These are phyloP conservation scores for human (Homo sapiens) DNA, from an alignment of 2,113 vertebrate species.

Conservation along the genomic window DNA sequence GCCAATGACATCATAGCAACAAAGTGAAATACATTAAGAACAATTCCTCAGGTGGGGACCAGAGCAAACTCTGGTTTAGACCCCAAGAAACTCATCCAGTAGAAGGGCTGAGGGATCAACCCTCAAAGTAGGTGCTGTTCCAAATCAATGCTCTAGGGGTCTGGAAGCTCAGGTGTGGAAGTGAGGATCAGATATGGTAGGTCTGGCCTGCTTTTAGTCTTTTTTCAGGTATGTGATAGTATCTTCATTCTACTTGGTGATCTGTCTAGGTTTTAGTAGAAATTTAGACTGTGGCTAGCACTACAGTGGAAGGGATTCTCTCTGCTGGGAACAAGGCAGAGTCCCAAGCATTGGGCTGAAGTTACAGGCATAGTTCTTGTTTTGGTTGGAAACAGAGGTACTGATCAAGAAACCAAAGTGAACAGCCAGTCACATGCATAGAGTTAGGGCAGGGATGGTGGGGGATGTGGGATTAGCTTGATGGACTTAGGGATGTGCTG, in stretches of 20 bases:
- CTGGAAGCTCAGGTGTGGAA: not conserved
- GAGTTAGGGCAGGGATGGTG: not conserved
- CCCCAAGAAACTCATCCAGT: not conserved
- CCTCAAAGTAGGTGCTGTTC: not conserved
- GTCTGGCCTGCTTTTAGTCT: not conserved
- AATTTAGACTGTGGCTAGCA: not conserved
- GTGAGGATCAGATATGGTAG: not conserved
- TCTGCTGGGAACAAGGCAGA: not conserved
- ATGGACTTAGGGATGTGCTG: not conserved
- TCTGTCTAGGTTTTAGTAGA: not conserved
- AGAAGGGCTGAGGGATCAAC: not conserved
- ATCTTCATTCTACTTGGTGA: not conserved
- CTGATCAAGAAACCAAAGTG: not conserved
- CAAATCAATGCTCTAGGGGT: not conserved
- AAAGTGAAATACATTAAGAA: not conserved
- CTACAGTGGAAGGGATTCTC: not conserved
- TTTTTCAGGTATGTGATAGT: not conserved
- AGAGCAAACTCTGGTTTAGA: not conserved
- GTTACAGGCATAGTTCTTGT: not conserved
- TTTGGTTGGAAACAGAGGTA: not conserved
- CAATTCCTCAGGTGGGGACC: not conserved
- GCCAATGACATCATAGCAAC: slow-evolving; percentile 9
- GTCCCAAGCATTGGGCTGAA: not conserved
- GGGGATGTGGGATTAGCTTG: not conserved
- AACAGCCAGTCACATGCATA: not conserved